A percentile compares a stretch with the other conserved stretches of the same genome.
Evolutionary conservation across 2,888 invertebrate species (phyloP).

Genomic region (Lasioglossum figueresi): DNA sequence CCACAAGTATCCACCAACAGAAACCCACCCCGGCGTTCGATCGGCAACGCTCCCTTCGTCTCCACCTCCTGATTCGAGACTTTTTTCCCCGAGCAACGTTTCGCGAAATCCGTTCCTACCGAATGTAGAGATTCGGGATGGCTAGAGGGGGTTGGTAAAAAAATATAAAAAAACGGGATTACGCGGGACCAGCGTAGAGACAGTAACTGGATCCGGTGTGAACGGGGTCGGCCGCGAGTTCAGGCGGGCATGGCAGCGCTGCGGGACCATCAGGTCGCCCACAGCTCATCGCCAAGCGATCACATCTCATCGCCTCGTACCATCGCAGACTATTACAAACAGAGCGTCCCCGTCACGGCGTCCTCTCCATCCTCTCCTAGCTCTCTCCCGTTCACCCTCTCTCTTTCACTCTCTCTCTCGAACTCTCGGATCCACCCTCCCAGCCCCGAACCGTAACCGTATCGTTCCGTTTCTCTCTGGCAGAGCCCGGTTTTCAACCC

Average conservation of each 20-base stretch:
- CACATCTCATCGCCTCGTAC: conserved; percentile 83
- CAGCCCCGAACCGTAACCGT: neutral
- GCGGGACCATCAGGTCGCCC: conserved; percentile 83
- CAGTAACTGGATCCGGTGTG: conserved; percentile 79
- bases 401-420: conserved; percentile 32
- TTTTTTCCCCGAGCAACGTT: conserved; percentile 15
- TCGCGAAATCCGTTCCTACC: conserved; percentile 11
- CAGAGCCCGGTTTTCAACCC: conserved; percentile 68
- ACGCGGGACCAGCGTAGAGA: conserved; percentile 73
- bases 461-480: conserved; percentile 37
- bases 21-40: neutral
- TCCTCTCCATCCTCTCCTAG: conserved; percentile 34
- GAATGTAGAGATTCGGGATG: conserved; percentile 36
- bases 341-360: conserved; percentile 70
- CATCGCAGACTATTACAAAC: conserved; percentile 82
- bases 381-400: conserved; percentile 25
- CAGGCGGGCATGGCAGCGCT: conserved; percentile 73
- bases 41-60: neutral
- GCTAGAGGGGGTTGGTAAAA: neutral
- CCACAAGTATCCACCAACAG: neutral
- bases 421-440: neutral
- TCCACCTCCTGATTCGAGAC: conserved; percentile 28
- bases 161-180: conserved; percentile 32
- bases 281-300: conserved; percentile 83
- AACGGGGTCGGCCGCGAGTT: conserved; percentile 65